These are phyloP conservation scores for Drosophila emarginata DNA, from an alignment of 2,888 invertebrate species.

Conservation along the genomic window DNA sequence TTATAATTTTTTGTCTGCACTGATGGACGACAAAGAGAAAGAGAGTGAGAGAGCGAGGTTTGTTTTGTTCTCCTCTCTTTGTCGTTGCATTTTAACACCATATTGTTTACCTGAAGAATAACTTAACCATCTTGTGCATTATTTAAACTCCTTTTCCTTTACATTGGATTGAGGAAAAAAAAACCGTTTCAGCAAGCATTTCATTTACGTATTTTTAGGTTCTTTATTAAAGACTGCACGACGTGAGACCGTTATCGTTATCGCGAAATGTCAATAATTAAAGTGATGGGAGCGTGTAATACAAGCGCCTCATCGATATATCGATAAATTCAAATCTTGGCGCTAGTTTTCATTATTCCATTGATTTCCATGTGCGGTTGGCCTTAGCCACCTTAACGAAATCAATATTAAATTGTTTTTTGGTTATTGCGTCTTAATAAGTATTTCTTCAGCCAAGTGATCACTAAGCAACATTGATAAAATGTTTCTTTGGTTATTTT, in stretches of 20 bases:
- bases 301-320: background rate
- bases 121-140: conserved; percentile 74
- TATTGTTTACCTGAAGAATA: conserved; percentile 68
- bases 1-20: conserved; percentile 6
- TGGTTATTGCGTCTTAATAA: too few species aligned
- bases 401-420: too few species aligned
- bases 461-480: too few species aligned
- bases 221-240: background rate
- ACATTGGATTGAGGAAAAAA: background rate
- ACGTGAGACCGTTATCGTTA: background rate
- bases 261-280: background rate
- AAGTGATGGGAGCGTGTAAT: background rate
- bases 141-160: conserved; percentile 23
- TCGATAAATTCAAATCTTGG: background rate
- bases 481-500: background rate
- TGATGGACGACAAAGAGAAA: conserved; percentile 28
- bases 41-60: conserved; percentile 38
- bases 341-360: too few species aligned
- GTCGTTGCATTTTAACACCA: conserved; percentile 21
- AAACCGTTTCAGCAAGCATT: background rate
- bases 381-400: too few species aligned
- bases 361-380: too few species aligned
- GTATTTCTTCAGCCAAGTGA: too few species aligned
- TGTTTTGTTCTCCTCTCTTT: conserved; percentile 10
- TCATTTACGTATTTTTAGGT: background rate